These are phyloP conservation scores for Lordiphosa clarofinis DNA, from an alignment of 1,140 invertebrate species.

Conservation along the genomic window DNA sequence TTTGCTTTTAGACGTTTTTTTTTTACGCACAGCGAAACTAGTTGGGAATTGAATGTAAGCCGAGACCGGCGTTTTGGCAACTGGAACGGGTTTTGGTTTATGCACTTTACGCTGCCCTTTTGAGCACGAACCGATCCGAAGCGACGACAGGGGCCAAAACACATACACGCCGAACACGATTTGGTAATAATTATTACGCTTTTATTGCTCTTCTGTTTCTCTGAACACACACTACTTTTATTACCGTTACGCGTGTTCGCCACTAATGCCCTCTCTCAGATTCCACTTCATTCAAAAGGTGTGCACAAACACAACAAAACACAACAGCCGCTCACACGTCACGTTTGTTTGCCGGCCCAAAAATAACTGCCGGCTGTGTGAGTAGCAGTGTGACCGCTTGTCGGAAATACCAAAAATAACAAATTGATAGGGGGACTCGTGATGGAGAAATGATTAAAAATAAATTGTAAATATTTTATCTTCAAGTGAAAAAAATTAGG, in stretches of 20 bases:
- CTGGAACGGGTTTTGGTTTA: constrained; percentile 61
- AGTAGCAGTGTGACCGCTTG: too few species aligned
- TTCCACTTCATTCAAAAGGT: constrained; percentile 52
- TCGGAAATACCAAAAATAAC: too few species aligned
- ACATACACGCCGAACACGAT: constrained; percentile 54
- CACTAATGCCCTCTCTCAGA: constrained; percentile 25
- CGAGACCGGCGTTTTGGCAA: constrained; percentile 43
- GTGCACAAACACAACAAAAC: constrained; percentile 31
- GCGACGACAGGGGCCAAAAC: constrained; percentile 1
- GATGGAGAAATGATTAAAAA: too few species aligned
- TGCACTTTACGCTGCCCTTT: constrained; percentile 21
- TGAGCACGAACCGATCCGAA: constrained; percentile 10
- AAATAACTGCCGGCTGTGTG: constrained; percentile 22
- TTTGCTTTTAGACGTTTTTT: constrained; percentile 41
- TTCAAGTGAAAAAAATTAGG: too few species aligned
- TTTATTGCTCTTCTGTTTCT: constrained; percentile 52
- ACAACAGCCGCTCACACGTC: constrained; percentile 32
- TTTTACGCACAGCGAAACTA: constrained; percentile 45
- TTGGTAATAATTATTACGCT: constrained; percentile 57
- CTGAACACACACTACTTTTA: constrained; percentile 27
- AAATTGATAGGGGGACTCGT: too few species aligned
- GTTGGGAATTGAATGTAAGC: constrained; percentile 55
- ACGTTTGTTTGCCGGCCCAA: constrained; percentile 39
- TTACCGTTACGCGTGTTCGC: constrained; percentile 65
- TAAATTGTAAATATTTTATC: too few species aligned